Evolutionary conservation across 1,140 invertebrate species (phyloP).

Genomic region (Nomia melanderi): DNA sequence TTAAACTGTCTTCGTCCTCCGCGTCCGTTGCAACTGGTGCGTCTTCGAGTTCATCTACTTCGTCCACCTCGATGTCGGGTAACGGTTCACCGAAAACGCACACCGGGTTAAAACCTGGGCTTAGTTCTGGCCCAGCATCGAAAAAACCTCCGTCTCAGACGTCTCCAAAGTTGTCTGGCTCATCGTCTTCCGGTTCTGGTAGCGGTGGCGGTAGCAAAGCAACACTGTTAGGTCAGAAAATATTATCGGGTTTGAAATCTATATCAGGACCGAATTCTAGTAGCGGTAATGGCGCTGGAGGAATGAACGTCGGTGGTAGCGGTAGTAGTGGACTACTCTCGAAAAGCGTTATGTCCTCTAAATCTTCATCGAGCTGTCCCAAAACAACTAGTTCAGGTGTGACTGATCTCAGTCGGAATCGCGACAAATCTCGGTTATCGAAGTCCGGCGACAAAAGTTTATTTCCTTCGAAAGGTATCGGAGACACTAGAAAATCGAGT

Average conservation of each 20-base stretch:
- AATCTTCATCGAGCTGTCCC: conserved; percentile 77
- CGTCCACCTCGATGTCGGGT: conserved; percentile 74
- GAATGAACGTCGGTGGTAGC: conserved; percentile 2
- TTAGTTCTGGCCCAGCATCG: conserved; percentile 89
- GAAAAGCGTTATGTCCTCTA: conserved; percentile 70
- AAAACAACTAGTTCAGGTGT: conserved; percentile 77
- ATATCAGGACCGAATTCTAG: conserved; percentile 65
- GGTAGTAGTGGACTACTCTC: conserved; percentile 57
- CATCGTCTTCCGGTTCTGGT: conserved; percentile 48
- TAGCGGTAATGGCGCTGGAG: conserved; percentile 35
- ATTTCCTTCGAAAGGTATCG: conserved; percentile 82
- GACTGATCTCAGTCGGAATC: conserved; percentile 82
- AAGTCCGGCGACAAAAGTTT: conserved; percentile 84
- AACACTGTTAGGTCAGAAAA: conserved; percentile 77
- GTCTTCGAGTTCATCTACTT: conserved; percentile 50
- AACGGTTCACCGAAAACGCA: conserved; percentile 88
- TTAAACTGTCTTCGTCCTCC: conserved; percentile 70
- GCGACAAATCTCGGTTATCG: conserved; percentile 81
- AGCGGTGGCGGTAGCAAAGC: conserved; percentile 65
- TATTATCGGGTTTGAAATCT: conserved; percentile 77
- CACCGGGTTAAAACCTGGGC: conserved; percentile 91
- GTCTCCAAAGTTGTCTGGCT: conserved; percentile 74
- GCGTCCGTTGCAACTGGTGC: conserved; percentile 62
- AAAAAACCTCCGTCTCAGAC: conserved; percentile 86
- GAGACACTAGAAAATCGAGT: conserved; percentile 84